phyloP scores from a whole-genome alignment of 2,888 invertebrate species.

The Agrotis segetum region DNA sequence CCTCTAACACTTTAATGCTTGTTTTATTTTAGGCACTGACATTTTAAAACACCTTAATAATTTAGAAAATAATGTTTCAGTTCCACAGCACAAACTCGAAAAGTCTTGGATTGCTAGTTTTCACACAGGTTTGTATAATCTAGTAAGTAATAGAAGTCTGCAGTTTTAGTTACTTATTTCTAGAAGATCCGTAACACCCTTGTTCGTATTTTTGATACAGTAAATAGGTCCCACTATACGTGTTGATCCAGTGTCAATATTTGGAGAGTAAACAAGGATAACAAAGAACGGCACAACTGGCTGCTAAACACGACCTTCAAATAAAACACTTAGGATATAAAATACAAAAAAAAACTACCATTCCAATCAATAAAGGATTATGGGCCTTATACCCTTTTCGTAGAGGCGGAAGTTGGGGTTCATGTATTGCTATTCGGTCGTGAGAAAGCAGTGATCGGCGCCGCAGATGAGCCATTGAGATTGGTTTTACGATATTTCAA shows the following conservation, averaged over 20 bases:
- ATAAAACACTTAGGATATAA: conserved; percentile 80
- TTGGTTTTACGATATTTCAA: conserved; percentile 88
- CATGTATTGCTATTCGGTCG: conserved; percentile 70
- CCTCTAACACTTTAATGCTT: neutral
- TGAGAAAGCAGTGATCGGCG: conserved; percentile 85
- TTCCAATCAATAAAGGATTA: conserved; percentile 65
- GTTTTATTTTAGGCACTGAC: neutral
- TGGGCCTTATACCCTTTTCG: conserved; percentile 62
- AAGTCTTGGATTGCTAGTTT: neutral
- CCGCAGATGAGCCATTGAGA: conserved; percentile 81
- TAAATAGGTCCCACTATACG: conserved; percentile 69
- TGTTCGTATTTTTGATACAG: conserved; percentile 55
- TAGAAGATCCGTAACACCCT: conserved; percentile 10
- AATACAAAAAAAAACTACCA: conserved; percentile 69
- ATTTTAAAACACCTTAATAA: neutral
- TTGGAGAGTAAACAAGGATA: conserved; percentile 84
- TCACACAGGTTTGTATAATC: neutral
- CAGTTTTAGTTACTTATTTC: neutral
- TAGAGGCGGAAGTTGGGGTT: conserved; percentile 60
- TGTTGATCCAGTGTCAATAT: conserved; percentile 81
- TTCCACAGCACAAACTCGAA: neutral
- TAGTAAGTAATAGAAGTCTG: neutral
- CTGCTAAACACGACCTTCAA: conserved; percentile 85
- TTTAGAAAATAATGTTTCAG: neutral
- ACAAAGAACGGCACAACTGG: conserved; percentile 85